Evolutionary conservation across 1,140 invertebrate genomes (phyloP), one percentile per base, ranked within the genome.

Genomic region (Bombus confusus): DNA sequence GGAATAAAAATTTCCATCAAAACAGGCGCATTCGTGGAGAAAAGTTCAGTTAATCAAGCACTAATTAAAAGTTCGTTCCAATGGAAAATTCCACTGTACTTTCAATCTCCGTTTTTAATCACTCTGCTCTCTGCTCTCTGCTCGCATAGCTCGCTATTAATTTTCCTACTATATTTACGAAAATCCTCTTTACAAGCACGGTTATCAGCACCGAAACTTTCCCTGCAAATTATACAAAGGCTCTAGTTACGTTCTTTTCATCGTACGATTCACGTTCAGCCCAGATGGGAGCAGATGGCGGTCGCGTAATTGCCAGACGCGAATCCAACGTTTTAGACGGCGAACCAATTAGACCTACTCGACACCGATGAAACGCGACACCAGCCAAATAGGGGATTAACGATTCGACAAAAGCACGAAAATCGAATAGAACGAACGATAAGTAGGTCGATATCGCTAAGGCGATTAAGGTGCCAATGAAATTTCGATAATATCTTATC

Each of bases 401-500:
- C 18, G 75, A 34, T 39, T 25, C 3, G 41, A 31, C 39, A 69
- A 62, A 69, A 57, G 47, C 22, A 1, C 25, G 52, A n/a, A 80
- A 64, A 85, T 85, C 68, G 52, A 59, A 47, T 72, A 13, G 69
- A 64, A 72, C 12, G 28, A 52, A 3, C 66, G 79, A 57, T 78
- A 57, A 41, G 59, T 12, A 57, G 41, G 39, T 12, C 59, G 80
- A 52, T 76, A 37, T 31, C 71, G 59, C 18, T 31, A 22, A 66
- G 34, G 76, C 77, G 83, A 85, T 85, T 79, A 80, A 68, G 28
- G 57, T 34, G 10, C 25, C 57, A 52, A 80, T 85, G 57, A 72
- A 85, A 79, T 85, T 85, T 85, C 68, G 41, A 72, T 80, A 85
- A 85, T 80, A 71, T 85, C 77, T 85, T 85, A 80, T 72, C 77